phyloP scores from a whole-genome alignment of 2,113 vertebrate genomes.

The Amazona guildingii region DNA sequence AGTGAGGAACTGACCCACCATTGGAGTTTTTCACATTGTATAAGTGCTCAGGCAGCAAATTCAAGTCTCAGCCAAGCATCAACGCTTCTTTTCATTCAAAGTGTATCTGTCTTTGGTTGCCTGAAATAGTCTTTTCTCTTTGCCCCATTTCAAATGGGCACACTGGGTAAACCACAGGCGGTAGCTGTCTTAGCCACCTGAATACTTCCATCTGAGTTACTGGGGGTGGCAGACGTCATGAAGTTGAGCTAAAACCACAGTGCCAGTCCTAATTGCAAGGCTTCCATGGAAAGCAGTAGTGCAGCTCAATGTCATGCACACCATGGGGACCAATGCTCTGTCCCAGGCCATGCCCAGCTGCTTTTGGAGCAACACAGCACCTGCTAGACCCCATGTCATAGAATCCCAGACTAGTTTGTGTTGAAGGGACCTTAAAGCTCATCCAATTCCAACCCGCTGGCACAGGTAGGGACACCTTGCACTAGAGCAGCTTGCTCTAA shows the following conservation, averaged over 20 bases:
- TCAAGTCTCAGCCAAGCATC: neutral
- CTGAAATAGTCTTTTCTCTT: neutral
- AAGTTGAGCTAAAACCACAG: neutral
- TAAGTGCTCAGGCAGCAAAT: neutral
- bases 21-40: neutral
- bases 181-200: neutral
- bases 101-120: neutral
- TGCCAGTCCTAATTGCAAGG: fast-evolving
- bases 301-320: fast-evolving
- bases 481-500: neutral
- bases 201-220: neutral
- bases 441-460: neutral
- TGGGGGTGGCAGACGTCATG: neutral
- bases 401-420: neutral
- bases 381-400: neutral
- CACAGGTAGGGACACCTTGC: neutral
- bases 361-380: fast-evolving
- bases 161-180: fast-evolving
- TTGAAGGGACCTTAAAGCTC: neutral
- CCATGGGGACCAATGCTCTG: fast-evolving
- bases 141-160: fast-evolving
- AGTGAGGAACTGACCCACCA: neutral
- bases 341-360: neutral
- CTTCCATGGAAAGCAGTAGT: neutral
- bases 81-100: neutral